Conservation (phyloP, 2,888 invertebrate genomes). For the Drosophila fungiperda region DNA sequence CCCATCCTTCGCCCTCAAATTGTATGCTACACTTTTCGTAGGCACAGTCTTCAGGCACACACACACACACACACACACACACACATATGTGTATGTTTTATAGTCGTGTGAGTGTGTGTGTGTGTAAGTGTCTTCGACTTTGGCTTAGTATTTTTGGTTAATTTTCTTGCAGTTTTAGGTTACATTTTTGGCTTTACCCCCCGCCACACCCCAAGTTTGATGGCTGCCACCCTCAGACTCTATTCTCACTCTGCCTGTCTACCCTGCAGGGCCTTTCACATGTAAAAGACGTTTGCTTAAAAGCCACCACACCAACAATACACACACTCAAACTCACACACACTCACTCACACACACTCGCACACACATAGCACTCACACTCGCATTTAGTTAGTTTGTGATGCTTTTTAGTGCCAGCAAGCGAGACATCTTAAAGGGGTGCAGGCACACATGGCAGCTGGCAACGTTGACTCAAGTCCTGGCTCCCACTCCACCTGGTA, state of each 20-base stretch:
- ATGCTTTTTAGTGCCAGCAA: conserved; percentile 69
- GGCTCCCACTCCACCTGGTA: neutral
- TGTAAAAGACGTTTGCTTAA: conserved; percentile 81
- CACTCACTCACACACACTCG: conserved; percentile 11
- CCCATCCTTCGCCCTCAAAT: conserved; percentile 32
- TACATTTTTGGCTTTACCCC: conserved; percentile 79
- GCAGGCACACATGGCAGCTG: conserved; percentile 55
- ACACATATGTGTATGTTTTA: conserved; percentile 1
- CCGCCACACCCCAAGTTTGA: conserved; percentile 41
- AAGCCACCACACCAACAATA: conserved; percentile 72
- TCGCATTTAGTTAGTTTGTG: conserved; percentile 77
- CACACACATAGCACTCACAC: conserved; percentile 12
- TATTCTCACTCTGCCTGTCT: conserved; percentile 26
- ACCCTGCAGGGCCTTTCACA: conserved; percentile 74
- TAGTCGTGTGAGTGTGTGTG: conserved; percentile 23
- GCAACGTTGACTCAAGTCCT: conserved; percentile 27
- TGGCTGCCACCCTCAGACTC: conserved; percentile 46
- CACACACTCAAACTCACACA: conserved; percentile 18
- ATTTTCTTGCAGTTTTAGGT: conserved; percentile 82
- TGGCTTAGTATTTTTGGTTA: conserved; percentile 82
- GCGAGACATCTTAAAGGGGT: conserved; percentile 70
- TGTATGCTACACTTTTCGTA: conserved; percentile 70
- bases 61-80: neutral
- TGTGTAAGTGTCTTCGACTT: conserved; percentile 71
- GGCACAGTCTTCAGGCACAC: conserved; percentile 58